phyloP scores from a whole-genome alignment of 1,140 invertebrate species.

The Ectropis grisescens region DNA sequence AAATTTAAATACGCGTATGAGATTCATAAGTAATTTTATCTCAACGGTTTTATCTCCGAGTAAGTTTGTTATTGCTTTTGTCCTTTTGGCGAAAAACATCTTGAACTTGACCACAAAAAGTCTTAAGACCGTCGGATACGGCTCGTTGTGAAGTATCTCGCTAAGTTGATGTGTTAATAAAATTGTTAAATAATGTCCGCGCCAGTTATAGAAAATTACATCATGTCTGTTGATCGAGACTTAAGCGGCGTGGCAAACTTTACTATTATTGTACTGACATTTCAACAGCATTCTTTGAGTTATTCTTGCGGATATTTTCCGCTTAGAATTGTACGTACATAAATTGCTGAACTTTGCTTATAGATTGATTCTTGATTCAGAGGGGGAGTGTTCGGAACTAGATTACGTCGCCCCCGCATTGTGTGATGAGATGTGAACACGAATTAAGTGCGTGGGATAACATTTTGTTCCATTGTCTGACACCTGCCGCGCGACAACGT shows the following conservation, averaged over 20 bases:
- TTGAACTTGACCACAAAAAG: constrained; percentile 60
- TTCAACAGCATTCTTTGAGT: too few relatives aligned
- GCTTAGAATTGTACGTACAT: too few relatives aligned
- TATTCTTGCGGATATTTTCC: too few relatives aligned
- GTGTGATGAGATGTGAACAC: constrained; percentile 12
- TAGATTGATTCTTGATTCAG: background rate
- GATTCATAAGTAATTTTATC: too few relatives aligned
- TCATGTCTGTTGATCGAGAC: constrained; percentile 27
- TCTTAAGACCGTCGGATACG: too few relatives aligned
- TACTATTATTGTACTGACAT: too few relatives aligned
- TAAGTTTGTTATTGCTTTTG: too few relatives aligned
- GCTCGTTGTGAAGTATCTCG: too few relatives aligned
- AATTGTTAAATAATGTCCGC: constrained; percentile 38
- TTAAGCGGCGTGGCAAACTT: too few relatives aligned
- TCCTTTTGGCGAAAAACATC: too few relatives aligned
- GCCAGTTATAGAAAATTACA: constrained; percentile 40
- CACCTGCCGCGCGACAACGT: constrained; percentile 11
- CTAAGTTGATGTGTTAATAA: constrained; percentile 35
- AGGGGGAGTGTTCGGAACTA: constrained; percentile 19
- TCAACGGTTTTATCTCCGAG: too few relatives aligned
- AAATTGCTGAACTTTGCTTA: background rate
- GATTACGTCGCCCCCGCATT: constrained; percentile 18
- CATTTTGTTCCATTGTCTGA: constrained; percentile 14
- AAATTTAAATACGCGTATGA: too few relatives aligned
- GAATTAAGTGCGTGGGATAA: constrained; percentile 19